Evolutionary conservation across 2,797 vertebrate genomes (phyloP).

Genomic region (Pagetopsis macropterus): DNA sequence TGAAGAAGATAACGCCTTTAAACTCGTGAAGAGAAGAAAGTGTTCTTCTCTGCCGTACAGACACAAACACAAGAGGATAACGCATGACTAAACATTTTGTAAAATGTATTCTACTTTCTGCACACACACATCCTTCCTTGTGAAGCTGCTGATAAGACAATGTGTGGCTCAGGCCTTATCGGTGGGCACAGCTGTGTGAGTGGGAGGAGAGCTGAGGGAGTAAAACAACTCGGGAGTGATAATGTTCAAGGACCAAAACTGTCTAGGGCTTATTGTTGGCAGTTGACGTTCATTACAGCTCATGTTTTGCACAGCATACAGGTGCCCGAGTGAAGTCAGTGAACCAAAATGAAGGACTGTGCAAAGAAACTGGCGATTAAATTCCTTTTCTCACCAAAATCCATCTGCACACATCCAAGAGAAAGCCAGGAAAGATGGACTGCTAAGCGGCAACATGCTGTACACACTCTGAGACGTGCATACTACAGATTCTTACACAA

Average conservation of each 20-base stretch:
- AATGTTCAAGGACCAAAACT: slow-evolving; percentile 36
- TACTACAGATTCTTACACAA: neutral
- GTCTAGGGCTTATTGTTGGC: neutral
- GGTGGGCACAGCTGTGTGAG: slow-evolving; percentile 62
- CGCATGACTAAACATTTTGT: slow-evolving; percentile 58
- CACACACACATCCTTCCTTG: slow-evolving; percentile 68
- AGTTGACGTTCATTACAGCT: too few relatives aligned
- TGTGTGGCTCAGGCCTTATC: slow-evolving; percentile 65
- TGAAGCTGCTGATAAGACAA: slow-evolving; percentile 69
- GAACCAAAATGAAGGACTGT: slow-evolving; percentile 8
- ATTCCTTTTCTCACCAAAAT: neutral
- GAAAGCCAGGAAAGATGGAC: neutral
- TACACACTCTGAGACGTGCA: neutral
- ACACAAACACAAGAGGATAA: slow-evolving; percentile 32
- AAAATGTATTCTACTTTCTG: slow-evolving; percentile 33
- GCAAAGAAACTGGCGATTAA: slow-evolving; percentile 5
- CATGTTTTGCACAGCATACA: neutral
- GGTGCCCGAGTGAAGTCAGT: neutral
- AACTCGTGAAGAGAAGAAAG: slow-evolving; percentile 15
- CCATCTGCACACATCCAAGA: too few relatives aligned
- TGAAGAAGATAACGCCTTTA: slow-evolving; percentile 9
- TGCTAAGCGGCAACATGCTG: neutral
- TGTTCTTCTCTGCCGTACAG: slow-evolving; percentile 22
- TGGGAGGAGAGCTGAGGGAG: slow-evolving; percentile 46
- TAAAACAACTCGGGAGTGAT: slow-evolving; percentile 40